Conservation (phyloP, 1,140 invertebrate genomes). For the Himalopsyche phryganea region DNA sequence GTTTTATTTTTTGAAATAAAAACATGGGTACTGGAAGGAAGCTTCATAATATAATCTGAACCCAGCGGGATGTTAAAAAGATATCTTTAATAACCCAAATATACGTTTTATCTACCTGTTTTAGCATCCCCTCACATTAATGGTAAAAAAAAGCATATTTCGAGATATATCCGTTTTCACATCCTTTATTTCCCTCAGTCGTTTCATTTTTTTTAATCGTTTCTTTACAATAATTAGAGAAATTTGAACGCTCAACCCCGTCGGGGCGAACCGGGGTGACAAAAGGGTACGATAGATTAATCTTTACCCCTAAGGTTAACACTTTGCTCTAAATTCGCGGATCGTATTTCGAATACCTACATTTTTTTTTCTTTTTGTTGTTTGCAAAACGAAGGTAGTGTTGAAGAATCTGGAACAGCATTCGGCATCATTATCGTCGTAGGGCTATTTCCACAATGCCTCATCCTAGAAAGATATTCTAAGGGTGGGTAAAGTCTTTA, state of each 20-base stretch:
- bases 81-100: no score
- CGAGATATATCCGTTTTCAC: no score
- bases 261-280: conserved; percentile 12
- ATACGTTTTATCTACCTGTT: no score
- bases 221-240: conserved; percentile 32
- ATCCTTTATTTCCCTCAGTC: no score
- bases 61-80: no score
- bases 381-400: conserved; percentile 15
- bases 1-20: no score
- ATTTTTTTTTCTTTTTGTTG: conserved; percentile 9
- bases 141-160: not conserved
- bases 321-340: conserved; percentile 22
- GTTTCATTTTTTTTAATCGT: conserved; percentile 9
- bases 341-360: conserved; percentile 20
- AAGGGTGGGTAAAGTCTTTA: not conserved
- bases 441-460: conserved; percentile 2
- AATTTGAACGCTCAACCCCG: conserved; percentile 25
- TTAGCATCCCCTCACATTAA: no score
- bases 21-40: no score
- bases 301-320: conserved; percentile 26
- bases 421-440: not conserved
- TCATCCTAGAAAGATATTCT: not conserved
- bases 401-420: conserved; percentile 4
- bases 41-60: no score
- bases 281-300: conserved; percentile 24